Evolutionary conservation across 2,888 invertebrate genomes (phyloP).

Genomic region (Ommatoiulus sabulosus): DNA sequence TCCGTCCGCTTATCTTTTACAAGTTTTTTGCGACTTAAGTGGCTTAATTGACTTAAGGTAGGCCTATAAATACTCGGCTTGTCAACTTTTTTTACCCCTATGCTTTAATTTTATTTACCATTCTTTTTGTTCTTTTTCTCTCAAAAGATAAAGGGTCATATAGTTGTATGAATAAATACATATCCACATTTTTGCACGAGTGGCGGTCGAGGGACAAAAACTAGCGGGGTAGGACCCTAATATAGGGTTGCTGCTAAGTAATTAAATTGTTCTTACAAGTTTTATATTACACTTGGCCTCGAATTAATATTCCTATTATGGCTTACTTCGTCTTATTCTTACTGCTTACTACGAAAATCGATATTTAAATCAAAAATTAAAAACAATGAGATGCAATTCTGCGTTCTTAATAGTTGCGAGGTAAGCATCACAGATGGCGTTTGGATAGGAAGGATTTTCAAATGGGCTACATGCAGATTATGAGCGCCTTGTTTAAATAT

Average conservation of each 20-base stretch:
- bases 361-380: too few relatives aligned
- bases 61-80: neutral
- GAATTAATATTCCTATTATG: neutral
- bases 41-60: slow-evolving; percentile 24
- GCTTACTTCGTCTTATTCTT: neutral
- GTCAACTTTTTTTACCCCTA: neutral
- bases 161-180: slow-evolving; percentile 1
- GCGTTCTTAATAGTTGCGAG: too few relatives aligned
- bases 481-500: too few relatives aligned
- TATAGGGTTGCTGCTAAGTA: neutral
- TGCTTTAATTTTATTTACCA: neutral
- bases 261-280: too few relatives aligned
- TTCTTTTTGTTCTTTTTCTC: neutral
- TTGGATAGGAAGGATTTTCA: too few relatives aligned
- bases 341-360: neutral
- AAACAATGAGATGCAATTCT: too few relatives aligned
- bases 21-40: slow-evolving; percentile 4
- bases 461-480: too few relatives aligned
- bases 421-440: too few relatives aligned
- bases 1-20: neutral
- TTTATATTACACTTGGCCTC: neutral
- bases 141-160: slow-evolving; percentile 17
- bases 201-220: neutral
- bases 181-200: neutral
- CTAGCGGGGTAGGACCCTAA: neutral